Conservation (phyloP, 37 sponge, comb jelly and placozoan species). For the Beroe ovata region DNA sequence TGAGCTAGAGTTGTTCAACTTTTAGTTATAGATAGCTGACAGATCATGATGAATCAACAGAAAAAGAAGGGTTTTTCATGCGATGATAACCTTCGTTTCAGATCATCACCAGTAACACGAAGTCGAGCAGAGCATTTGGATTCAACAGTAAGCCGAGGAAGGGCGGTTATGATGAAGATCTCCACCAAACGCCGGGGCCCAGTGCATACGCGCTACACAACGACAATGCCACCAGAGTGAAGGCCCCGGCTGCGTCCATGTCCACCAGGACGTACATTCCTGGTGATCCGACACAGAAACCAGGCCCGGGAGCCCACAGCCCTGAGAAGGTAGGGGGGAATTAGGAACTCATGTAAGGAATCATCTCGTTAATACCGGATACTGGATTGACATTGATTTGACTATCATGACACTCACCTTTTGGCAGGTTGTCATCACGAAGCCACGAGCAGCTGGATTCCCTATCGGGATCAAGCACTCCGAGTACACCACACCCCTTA, state of each 20-base stretch:
- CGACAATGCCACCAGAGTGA: background rate
- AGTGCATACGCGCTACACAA: conserved; percentile 16
- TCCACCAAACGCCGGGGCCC: conserved; percentile 16
- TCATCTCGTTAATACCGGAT: too few species aligned
- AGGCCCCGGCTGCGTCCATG: conserved; percentile 4
- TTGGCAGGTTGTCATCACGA: conserved; percentile 37
- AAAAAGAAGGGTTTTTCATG: too few species aligned
- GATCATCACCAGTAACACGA: conserved; percentile 54
- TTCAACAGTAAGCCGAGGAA: conserved; percentile 63
- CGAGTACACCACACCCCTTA: conserved; percentile 69
- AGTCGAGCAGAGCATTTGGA: conserved; percentile 27
- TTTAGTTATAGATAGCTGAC: too few species aligned
- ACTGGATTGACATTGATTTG: background rate
- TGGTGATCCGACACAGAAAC: conserved; percentile 70
- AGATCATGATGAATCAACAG: too few species aligned
- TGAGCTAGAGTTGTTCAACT: too few species aligned
- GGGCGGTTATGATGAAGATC: conserved; percentile 64
- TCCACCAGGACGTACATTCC: conserved; percentile 68
- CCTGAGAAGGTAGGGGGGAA: conserved; percentile 67
- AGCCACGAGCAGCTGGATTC: conserved; percentile 62
- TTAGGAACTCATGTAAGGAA: too few species aligned
- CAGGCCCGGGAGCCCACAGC: conserved; percentile 69
- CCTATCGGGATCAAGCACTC: conserved; percentile 69
- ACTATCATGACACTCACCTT: background rate
- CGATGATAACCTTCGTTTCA: too few species aligned